A percentile compares a stretch with the other conserved stretches of the same genome.
Conservation (phyloP, 1,140 invertebrate species). For the Steinernema feltiae region DNA sequence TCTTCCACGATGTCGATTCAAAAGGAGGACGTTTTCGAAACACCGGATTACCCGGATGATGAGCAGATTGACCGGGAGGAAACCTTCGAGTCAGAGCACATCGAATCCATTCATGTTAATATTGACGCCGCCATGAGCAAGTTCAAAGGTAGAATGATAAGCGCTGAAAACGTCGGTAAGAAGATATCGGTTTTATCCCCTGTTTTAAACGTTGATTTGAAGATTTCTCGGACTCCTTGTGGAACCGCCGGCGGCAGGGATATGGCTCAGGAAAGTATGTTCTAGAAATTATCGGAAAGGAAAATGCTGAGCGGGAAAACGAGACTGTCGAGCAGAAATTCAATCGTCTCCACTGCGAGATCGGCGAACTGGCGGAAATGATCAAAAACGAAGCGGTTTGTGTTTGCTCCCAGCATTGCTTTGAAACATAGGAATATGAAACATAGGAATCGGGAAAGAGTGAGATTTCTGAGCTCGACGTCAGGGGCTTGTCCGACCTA, state of each 20-base stretch:
- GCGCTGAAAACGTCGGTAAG: slow-evolving; percentile 27
- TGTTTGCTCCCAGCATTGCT: background rate
- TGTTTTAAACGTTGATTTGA: background rate
- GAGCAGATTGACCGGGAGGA: background rate
- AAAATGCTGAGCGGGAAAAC: slow-evolving; percentile 12
- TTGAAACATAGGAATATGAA: too few relatives aligned
- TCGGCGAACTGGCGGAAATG: slow-evolving; percentile 20
- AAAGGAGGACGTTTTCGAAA: slow-evolving; percentile 4
- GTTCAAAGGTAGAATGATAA: slow-evolving; percentile 34
- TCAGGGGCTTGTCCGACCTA: background rate
- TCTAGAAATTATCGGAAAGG: slow-evolving; percentile 33
- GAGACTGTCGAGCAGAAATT: slow-evolving; percentile 29
- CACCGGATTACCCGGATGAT: background rate
- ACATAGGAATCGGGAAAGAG: background rate
- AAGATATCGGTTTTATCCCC: background rate
- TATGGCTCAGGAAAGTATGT: slow-evolving; percentile 34
- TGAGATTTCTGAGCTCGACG: background rate
- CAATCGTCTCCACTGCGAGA: slow-evolving; percentile 27
- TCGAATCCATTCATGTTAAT: slow-evolving; percentile 29
- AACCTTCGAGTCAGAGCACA: slow-evolving; percentile 3
- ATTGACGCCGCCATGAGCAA: slow-evolving; percentile 33
- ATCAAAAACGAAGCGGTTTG: background rate
- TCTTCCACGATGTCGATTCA: background rate
- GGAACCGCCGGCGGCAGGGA: slow-evolving; percentile 28
- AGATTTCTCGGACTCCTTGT: slow-evolving; percentile 41